Conservation (phyloP, 1,140 invertebrate species). For the Papilio glaucus region DNA sequence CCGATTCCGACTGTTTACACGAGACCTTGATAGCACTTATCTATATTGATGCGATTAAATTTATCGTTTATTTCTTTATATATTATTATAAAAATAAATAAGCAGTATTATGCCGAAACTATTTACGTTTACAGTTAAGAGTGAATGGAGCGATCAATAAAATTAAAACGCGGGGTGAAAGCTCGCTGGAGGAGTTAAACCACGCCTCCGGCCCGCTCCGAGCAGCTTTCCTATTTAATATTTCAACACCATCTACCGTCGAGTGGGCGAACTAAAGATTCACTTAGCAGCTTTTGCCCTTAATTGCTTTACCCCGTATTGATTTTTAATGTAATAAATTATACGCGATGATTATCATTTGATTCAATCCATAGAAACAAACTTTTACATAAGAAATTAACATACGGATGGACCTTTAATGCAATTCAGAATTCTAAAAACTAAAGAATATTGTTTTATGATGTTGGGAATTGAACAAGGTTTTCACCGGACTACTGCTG, state of each 20-base stretch:
- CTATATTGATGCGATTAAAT: constrained; percentile 47
- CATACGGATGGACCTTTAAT: no score
- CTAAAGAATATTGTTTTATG: no score
- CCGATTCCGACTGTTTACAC: constrained; percentile 48
- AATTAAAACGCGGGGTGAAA: constrained; percentile 70
- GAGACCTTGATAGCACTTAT: constrained; percentile 58
- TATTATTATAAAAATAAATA: constrained; percentile 59
- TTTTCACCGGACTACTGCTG: no score
- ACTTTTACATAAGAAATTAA: no score
- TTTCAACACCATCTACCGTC: constrained; percentile 62
- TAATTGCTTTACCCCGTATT: constrained; percentile 24
- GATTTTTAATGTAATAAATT: constrained; percentile 31
- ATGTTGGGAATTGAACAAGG: no score
- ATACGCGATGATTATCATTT: not conserved
- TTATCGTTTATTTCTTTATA: constrained; percentile 38
- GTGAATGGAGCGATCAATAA: constrained; percentile 70
- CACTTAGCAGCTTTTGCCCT: not conserved
- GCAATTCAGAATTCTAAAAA: no score
- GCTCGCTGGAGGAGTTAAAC: constrained; percentile 53
- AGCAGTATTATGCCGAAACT: constrained; percentile 50
- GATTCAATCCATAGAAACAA: no score
- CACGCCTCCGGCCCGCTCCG: constrained; percentile 66
- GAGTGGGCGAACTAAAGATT: constrained; percentile 41
- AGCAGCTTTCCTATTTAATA: constrained; percentile 51
- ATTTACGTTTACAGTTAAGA: constrained; percentile 56